A percentile compares a stretch with the other conserved stretches of the same genome.
These are phyloP conservation scores for Drosophila lini DNA, from an alignment of 1,140 invertebrate species.

Conservation along the genomic window DNA sequence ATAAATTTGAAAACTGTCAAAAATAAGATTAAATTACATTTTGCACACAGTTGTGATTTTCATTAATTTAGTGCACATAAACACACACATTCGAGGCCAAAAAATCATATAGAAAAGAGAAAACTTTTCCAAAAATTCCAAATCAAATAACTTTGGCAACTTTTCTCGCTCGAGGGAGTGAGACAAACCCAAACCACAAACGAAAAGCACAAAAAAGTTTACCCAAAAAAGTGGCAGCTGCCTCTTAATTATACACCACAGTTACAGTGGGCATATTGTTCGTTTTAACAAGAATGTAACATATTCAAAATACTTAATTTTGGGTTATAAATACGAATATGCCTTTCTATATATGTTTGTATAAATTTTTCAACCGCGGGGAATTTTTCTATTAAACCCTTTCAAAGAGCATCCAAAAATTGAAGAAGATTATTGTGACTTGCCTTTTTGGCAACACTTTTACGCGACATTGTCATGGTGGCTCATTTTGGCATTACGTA, in stretches of 20 bases:
- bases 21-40: conserved; percentile 75
- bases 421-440: background rate
- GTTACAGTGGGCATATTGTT: conserved; percentile 12
- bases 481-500: conserved; percentile 59
- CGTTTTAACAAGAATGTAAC: conserved; percentile 3
- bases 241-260: conserved; percentile 32
- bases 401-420: background rate
- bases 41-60: conserved; percentile 79
- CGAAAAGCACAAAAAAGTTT: conserved; percentile 54
- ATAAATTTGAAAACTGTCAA: conserved; percentile 80
- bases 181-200: conserved; percentile 62
- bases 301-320: background rate
- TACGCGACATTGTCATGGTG: conserved; percentile 37
- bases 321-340: background rate
- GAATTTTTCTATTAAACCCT: background rate
- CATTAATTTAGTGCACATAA: conserved; percentile 79
- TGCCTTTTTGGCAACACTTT: conserved; percentile 23
- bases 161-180: conserved; percentile 43
- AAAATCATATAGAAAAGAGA: conserved; percentile 52
- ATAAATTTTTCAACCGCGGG: background rate
- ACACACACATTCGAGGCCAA: conserved; percentile 47
- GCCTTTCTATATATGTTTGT: no score
- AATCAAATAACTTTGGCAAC: conserved; percentile 78
- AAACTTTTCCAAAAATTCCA: conserved; percentile 64
- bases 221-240: conserved; percentile 32